These are phyloP conservation scores for Sardinella longiceps DNA, from an alignment of 2,797 vertebrate genomes.

Conservation along the genomic window DNA sequence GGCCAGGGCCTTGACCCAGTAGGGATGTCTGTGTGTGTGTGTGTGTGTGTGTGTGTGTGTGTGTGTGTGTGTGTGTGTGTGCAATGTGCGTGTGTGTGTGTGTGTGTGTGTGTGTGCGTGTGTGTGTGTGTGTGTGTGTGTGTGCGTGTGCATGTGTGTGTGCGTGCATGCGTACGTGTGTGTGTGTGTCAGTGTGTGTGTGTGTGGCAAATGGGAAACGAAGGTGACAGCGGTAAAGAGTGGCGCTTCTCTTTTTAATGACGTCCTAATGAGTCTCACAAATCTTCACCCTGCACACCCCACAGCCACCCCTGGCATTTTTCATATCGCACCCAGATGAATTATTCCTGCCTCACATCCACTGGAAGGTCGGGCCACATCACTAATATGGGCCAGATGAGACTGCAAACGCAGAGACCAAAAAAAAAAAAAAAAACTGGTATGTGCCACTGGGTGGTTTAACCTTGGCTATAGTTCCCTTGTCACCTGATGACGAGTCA, in stretches of 20 bases:
- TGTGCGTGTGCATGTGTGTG: neutral
- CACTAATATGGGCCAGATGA: slow-evolving; percentile 21
- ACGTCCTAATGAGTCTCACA: slow-evolving; percentile 52
- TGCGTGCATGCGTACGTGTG: neutral
- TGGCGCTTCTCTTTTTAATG: slow-evolving; percentile 40
- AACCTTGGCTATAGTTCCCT: neutral
- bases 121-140: neutral
- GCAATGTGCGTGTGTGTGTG: neutral
- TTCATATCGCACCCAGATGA: slow-evolving; percentile 43
- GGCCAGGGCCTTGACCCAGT: neutral
- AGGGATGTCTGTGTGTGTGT: neutral
- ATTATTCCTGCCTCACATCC: slow-evolving; percentile 34
- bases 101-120: neutral
- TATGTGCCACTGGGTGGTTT: neutral
- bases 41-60: neutral
- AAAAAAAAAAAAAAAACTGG: neutral
- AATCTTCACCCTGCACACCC: slow-evolving; percentile 45
- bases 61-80: neutral
- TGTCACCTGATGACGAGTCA: neutral
- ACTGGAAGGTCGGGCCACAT: slow-evolving; percentile 31
- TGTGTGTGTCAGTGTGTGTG: neutral
- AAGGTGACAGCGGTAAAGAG: slow-evolving; percentile 28
- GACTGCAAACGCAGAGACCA: neutral
- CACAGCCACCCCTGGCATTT: slow-evolving; percentile 29
- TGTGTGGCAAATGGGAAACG: neutral